Conservation (phyloP, 2,113 vertebrate species). For the Pithys albifrons region DNA sequence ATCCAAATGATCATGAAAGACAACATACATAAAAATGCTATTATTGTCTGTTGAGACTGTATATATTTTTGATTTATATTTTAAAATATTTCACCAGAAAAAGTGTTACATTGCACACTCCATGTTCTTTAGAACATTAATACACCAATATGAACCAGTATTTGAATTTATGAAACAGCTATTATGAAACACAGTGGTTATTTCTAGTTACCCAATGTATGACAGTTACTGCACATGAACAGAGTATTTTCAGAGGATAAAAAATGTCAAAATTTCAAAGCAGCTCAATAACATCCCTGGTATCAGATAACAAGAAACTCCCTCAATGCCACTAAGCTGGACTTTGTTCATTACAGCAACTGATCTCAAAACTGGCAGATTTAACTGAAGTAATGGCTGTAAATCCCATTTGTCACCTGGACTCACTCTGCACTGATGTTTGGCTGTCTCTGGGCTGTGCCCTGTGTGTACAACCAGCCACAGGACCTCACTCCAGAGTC, state of each 20-base stretch:
- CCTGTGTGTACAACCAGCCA: not conserved
- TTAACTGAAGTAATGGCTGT: not conserved
- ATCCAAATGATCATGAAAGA: not conserved
- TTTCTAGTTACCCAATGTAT: not conserved
- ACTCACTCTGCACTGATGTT: not conserved
- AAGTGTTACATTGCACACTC: not conserved
- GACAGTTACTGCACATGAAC: not conserved
- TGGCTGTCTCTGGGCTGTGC: not conserved
- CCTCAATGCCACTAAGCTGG: not conserved
- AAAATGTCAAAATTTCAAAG: not conserved
- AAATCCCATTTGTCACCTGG: not conserved
- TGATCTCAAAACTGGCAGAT: not conserved
- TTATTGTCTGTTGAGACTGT: not conserved
- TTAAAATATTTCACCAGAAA: not conserved
- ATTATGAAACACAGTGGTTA: not conserved
- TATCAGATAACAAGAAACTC: not conserved
- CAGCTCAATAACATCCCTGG: not conserved
- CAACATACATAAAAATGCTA: not conserved
- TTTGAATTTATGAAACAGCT: not conserved
- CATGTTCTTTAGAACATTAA: not conserved
- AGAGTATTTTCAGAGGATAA: not conserved
- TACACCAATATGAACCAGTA: not conserved
- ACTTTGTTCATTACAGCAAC: not conserved
- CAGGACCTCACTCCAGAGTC: fast-evolving
- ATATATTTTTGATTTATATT: not conserved